Conservation (phyloP, 2,888 invertebrate species). For the Pyrrhosoma nymphula region DNA sequence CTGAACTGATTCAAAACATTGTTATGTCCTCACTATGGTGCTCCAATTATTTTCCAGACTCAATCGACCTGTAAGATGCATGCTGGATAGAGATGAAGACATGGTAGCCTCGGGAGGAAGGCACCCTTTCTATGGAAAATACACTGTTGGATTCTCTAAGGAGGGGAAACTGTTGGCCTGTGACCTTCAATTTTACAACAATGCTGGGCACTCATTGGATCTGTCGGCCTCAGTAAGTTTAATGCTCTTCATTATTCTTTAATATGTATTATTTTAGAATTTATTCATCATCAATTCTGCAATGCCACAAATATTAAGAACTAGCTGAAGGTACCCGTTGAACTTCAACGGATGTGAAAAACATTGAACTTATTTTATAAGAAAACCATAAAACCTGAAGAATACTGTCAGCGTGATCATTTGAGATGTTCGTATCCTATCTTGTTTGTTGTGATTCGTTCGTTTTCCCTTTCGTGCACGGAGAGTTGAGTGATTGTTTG, state of each 20-base stretch:
- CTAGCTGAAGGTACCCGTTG: no score
- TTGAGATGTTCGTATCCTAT: no score
- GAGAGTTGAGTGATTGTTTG: no score
- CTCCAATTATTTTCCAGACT: conserved; percentile 79
- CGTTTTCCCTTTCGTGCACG: no score
- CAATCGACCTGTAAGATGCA: conserved; percentile 89
- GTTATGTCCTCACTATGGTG: no score
- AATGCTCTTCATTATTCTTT: not conserved
- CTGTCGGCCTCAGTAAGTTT: conserved; percentile 86
- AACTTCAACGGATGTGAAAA: no score
- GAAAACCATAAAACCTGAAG: no score
- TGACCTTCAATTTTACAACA: conserved; percentile 87
- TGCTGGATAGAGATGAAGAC: conserved; percentile 96
- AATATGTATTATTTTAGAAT: conserved; percentile 50
- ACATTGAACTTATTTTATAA: no score
- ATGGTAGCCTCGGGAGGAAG: conserved; percentile 93
- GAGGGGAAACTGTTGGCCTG: conserved; percentile 88
- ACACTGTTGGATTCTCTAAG: conserved; percentile 89
- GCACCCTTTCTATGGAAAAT: conserved; percentile 92
- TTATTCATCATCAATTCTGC: not conserved
- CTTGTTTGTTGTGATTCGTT: no score
- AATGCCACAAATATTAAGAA: no score
- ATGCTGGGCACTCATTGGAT: conserved; percentile 91
- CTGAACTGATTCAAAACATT: no score
- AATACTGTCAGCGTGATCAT: no score